Conservation (phyloP, 2,888 invertebrate genomes). For the Drosophila anceps region DNA sequence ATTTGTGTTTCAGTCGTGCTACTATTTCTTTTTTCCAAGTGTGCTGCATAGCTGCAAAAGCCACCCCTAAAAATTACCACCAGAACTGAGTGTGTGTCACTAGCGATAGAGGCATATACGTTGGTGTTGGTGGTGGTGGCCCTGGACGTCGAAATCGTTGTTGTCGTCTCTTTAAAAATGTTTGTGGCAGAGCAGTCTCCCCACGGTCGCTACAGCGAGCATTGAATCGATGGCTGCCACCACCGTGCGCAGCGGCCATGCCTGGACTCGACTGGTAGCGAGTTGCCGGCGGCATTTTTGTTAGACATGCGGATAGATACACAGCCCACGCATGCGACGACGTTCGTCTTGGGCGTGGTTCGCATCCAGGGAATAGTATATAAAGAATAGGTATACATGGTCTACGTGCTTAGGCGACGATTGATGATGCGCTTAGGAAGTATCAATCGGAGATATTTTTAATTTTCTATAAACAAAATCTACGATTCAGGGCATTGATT, state of each 20-base stretch:
- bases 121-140: constrained; percentile 34
- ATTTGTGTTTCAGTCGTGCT: background rate
- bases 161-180: constrained; percentile 24
- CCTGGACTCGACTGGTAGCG: constrained; percentile 3
- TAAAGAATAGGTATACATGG: constrained; percentile 3
- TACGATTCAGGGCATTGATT: constrained; percentile 2
- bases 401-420: constrained; percentile 51
- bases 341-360: constrained; percentile 68
- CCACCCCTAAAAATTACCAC: constrained; percentile 56
- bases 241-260: constrained; percentile 52
- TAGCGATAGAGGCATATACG: constrained; percentile 52
- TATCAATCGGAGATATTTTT: constrained; percentile 49
- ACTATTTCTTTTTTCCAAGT: constrained; percentile 30
- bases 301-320: constrained; percentile 54
- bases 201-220: constrained; percentile 9
- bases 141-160: constrained; percentile 7
- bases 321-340: constrained; percentile 64
- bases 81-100: constrained; percentile 35
- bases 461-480: constrained; percentile 42
- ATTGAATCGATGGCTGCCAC: constrained; percentile 58
- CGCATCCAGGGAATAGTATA: constrained; percentile 16
- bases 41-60: constrained; percentile 36
- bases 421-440: constrained; percentile 65
- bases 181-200: constrained; percentile 14
- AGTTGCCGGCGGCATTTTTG: constrained; percentile 72